Evolutionary conservation across 2,797 vertebrate species (phyloP), one percentile per base, ranked within the genome.

Genomic region (Liparis tanakae): DNA sequence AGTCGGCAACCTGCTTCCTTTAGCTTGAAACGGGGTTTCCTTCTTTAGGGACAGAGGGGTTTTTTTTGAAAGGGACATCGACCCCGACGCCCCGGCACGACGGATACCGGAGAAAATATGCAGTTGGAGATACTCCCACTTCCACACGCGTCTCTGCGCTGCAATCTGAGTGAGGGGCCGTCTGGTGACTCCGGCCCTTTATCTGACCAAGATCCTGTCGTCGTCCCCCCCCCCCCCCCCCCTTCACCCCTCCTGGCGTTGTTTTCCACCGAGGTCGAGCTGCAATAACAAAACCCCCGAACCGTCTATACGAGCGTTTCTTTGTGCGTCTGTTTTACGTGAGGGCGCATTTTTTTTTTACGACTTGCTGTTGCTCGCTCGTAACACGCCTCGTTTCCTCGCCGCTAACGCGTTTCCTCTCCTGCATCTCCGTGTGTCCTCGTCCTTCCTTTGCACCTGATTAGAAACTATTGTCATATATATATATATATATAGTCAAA

Each of bases 261-360:
- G 66, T 87, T 88, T 91, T 87, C 83, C 88, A 59, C 70, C 33
- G 44, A 72, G 83, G 88, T 90, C 83, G 85, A 77, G 81, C 87
- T 94, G 90, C 84, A 91, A 93, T 62, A 94, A 94, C 91, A 95
- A 91, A 57, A 56, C 59, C n/a, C n/a, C 2, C 6, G 75, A 74
- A 25, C 70, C 57, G 37, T 78, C 53, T 61, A 6, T 55, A 51
- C 50, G 53, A 30, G 25, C 50, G 18, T 67, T 41, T 60, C 59
- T 80, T 17, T 80, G 76, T 76, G 33, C 59, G 8, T 85, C 76
- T 72, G 77, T 56, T 82, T 70, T 72, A 43, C 33, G 43, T 68
- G 43, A 54, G 58, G 74, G 67, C 66, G 65, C 79, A 61, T 37
- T 37, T 10, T 37, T 37, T 10, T 56, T 89, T 74, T 53, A 76